A percentile compares a stretch with the other conserved stretches of the same genome.
Evolutionary conservation across 1,140 invertebrate species (phyloP).

Genomic region (Pseudomyrmex pallidus): DNA sequence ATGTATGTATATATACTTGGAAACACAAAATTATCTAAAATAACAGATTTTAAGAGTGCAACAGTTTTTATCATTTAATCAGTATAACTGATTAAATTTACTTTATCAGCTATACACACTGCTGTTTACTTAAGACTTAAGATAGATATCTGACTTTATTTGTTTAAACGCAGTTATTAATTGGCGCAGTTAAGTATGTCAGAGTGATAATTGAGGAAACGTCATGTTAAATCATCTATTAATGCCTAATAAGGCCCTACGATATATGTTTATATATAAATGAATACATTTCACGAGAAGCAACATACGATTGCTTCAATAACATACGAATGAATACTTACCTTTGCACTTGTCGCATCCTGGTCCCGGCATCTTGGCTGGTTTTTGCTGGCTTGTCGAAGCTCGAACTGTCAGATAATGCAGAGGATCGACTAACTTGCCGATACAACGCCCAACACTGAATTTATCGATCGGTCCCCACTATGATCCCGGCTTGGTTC

Average conservation of each 20-base stretch:
- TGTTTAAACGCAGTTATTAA: too few relatives aligned
- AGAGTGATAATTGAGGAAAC: conserved; percentile 21
- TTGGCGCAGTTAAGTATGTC: too few relatives aligned
- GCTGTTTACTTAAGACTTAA: not conserved
- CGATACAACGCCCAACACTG: conserved; percentile 68
- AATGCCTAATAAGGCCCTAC: not conserved
- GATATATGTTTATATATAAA: not conserved
- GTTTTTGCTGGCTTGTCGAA: conserved; percentile 15
- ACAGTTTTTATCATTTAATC: too few relatives aligned
- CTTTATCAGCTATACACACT: too few relatives aligned
- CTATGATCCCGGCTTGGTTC: conserved; percentile 63
- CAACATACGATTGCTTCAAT: too few relatives aligned
- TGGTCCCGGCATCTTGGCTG: conserved; percentile 79
- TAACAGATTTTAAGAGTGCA: too few relatives aligned
- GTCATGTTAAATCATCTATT: conserved; percentile 25
- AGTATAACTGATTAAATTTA: too few relatives aligned
- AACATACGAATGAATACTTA: conserved; percentile 49
- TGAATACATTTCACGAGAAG: conserved; percentile 55
- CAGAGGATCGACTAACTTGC: conserved; percentile 65
- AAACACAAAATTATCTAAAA: too few relatives aligned
- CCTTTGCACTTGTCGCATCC: conserved; percentile 81
- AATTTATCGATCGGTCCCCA: conserved; percentile 83
- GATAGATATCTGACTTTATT: not conserved
- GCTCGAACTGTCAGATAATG: conserved; percentile 26
- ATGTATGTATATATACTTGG: too few relatives aligned